A percentile compares a stretch with the other conserved stretches of the same genome.
Evolutionary conservation across 2,888 invertebrate species (phyloP).

Genomic region (Ashinkailepas kermadecensis): DNA sequence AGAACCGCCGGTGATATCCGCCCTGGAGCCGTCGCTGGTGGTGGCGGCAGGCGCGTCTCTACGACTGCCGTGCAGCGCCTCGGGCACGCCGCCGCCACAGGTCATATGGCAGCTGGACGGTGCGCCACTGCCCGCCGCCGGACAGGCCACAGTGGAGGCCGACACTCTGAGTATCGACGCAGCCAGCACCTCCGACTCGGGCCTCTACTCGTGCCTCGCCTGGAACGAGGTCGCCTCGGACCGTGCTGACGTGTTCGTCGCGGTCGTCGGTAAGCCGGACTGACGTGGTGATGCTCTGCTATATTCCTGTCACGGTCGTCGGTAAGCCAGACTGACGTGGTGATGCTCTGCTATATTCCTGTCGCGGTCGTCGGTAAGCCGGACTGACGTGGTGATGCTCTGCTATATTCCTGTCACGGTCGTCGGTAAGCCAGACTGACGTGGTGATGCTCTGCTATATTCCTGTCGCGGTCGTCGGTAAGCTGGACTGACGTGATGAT

Average conservation of each 20-base stretch:
- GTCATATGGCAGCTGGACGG: not conserved
- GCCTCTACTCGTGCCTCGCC: slow-evolving; percentile 1
- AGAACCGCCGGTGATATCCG: slow-evolving; percentile 5
- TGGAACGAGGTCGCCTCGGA: slow-evolving; percentile 16
- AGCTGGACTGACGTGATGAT: no score
- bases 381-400: no score
- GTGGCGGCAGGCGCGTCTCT: not conserved
- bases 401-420: no score
- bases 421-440: no score
- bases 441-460: no score
- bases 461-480: no score
- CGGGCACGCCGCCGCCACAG: not conserved
- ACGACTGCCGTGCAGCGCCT: not conserved
- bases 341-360: no score
- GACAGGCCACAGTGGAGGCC: not conserved
- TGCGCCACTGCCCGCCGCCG: not conserved
- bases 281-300: no score
- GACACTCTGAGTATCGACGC: not conserved
- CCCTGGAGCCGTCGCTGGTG: not conserved
- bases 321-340: slow-evolving; percentile 33
- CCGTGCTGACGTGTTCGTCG: slow-evolving; percentile 50
- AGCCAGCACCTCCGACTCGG: not conserved
- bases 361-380: no score
- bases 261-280: slow-evolving; percentile 43
- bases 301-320: slow-evolving; percentile 37